A percentile compares a stretch with the other conserved stretches of the same genome.
Evolutionary conservation across 1,140 invertebrate genomes (phyloP).

Genomic region (Anoplolepis gracilipes): DNA sequence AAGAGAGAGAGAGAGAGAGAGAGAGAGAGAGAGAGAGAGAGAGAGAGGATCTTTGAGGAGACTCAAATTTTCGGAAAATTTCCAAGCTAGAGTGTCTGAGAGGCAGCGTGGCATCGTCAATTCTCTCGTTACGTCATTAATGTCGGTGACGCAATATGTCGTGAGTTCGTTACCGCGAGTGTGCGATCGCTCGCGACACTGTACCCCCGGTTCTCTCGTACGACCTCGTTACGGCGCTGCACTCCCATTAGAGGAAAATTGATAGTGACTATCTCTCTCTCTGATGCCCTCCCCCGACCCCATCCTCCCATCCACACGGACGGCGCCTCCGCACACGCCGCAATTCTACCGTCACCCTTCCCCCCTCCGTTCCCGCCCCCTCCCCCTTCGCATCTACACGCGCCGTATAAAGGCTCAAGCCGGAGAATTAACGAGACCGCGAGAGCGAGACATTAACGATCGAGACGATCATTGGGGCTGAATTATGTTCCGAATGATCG

Average conservation of each 20-base stretch:
- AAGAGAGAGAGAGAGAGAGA: background rate
- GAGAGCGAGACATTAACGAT: constrained; percentile 70
- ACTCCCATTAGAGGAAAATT: constrained; percentile 82
- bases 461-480: constrained; percentile 67
- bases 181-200: constrained; percentile 78
- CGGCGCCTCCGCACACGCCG: constrained; percentile 7
- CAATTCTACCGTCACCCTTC: constrained; percentile 6
- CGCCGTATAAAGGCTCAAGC: constrained; percentile 43
- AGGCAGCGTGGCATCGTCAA: constrained; percentile 57
- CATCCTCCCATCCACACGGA: background rate
- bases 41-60: constrained; percentile 11
- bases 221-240: constrained; percentile 78
- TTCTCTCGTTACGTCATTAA: constrained; percentile 81
- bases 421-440: constrained; percentile 75
- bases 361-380: background rate
- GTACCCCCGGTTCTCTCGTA: constrained; percentile 70
- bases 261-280: constrained; percentile 77
- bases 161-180: constrained; percentile 80
- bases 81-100: constrained; percentile 17
- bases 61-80: constrained; percentile 68
- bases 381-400: background rate
- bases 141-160: constrained; percentile 78
- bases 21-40: background rate
- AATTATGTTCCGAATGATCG: constrained; percentile 73
- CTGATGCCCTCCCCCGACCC: background rate